Percentiles rank a stretch among this genome's conserved stretches.
Conservation (phyloP, 2,888 invertebrate species). For the Zaprionus bogoriensis region DNA sequence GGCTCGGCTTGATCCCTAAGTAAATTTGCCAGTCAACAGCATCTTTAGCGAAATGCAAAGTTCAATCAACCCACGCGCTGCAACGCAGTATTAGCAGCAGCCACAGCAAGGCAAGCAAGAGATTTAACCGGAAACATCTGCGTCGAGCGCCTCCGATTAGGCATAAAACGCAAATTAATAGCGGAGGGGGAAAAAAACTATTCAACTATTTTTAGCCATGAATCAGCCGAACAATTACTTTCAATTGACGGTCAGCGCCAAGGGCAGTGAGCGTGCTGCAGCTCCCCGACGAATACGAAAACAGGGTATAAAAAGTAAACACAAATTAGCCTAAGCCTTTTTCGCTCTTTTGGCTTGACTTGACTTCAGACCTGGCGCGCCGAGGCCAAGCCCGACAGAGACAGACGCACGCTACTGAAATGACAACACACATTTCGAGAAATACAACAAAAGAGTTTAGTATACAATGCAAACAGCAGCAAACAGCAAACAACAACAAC, state of each 20-base stretch:
- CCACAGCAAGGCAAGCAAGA: neutral
- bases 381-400: conserved; percentile 40
- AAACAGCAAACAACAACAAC: conserved; percentile 20
- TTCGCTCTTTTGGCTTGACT: conserved; percentile 13
- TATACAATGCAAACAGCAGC: neutral
- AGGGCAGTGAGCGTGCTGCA: conserved; percentile 19
- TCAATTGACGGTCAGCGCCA: conserved; percentile 48
- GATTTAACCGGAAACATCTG: conserved; percentile 70
- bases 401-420: conserved; percentile 60
- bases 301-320: conserved; percentile 41
- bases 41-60: conserved; percentile 35
- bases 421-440: conserved; percentile 49
- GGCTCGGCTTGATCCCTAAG: conserved; percentile 40
- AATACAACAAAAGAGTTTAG: conserved; percentile 25
- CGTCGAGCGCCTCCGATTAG: conserved; percentile 61
- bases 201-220: conserved; percentile 61
- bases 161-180: conserved; percentile 65
- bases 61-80: conserved; percentile 59
- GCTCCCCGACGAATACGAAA: conserved; percentile 2
- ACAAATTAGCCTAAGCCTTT: conserved; percentile 55
- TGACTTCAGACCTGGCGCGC: conserved; percentile 7
- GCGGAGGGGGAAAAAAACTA: conserved; percentile 18
- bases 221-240: conserved; percentile 62
- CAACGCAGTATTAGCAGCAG: neutral
- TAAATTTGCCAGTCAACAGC: conserved; percentile 32